phyloP scores from a whole-genome alignment of 2,888 invertebrate species.

The Colostygia pectinataria region DNA sequence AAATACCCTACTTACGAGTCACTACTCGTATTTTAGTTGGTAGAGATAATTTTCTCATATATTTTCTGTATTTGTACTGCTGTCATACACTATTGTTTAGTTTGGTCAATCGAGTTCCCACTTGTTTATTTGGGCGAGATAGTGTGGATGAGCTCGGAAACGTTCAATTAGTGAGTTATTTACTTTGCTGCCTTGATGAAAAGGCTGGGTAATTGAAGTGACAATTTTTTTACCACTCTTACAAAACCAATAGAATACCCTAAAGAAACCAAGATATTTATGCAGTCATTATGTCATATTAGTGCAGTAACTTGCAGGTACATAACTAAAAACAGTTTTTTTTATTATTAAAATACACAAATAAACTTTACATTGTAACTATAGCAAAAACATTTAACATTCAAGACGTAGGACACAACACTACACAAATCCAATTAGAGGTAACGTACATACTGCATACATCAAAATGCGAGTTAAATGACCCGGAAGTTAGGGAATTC shows the following conservation, averaged over 20 bases:
- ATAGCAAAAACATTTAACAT: not conserved
- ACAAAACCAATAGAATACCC: no score
- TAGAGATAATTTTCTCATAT: not conserved
- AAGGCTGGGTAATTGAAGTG: no score
- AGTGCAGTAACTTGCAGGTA: no score
- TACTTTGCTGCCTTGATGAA: not conserved
- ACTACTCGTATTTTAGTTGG: no score
- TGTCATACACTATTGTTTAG: slow-evolving; percentile 46
- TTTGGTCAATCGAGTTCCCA: slow-evolving; percentile 41
- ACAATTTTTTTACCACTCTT: no score
- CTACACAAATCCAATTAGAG: slow-evolving; percentile 8
- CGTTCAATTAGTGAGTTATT: not conserved
- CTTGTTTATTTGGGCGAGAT: slow-evolving; percentile 22
- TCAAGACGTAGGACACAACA: slow-evolving; percentile 3
- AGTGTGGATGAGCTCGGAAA: not conserved
- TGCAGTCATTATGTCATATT: no score
- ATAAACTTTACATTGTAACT: not conserved
- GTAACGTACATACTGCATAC: slow-evolving; percentile 10
- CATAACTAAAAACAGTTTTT: no score
- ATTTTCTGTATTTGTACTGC: slow-evolving; percentile 28
- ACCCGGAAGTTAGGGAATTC: slow-evolving; percentile 36
- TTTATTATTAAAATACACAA: no score
- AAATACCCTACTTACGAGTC: no score
- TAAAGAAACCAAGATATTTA: no score
- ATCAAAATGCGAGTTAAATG: slow-evolving; percentile 39